These are phyloP conservation scores for Melanotaenia trifasciata DNA, from an alignment of 2,797 vertebrate genomes.

Conservation along the genomic window DNA sequence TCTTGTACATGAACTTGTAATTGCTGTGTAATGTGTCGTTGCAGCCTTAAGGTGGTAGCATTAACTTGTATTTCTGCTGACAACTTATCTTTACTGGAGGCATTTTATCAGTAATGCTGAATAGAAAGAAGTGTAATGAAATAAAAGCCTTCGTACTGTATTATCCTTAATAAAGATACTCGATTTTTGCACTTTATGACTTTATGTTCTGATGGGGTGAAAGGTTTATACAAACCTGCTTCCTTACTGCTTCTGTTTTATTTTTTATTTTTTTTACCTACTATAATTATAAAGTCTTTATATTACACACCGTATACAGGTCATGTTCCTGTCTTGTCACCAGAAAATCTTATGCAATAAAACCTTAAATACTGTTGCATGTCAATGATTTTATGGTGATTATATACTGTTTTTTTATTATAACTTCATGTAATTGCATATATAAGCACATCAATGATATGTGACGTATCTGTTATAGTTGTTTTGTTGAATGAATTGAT, in stretches of 20 bases:
- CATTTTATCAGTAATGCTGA: slow-evolving; percentile 5
- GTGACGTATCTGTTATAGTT: no score
- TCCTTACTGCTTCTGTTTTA: not conserved
- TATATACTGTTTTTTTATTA: not conserved
- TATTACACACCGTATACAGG: not conserved
- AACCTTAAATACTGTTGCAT: not conserved
- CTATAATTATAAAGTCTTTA: not conserved
- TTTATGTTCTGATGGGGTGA: slow-evolving; percentile 20
- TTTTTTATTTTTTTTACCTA: not conserved
- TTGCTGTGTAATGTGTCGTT: slow-evolving; percentile 22
- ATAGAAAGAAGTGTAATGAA: not conserved
- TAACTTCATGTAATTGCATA: not conserved
- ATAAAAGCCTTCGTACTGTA: slow-evolving; percentile 31
- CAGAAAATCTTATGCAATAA: slow-evolving; percentile 11
- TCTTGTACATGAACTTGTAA: not conserved
- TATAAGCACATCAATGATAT: no score
- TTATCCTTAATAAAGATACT: slow-evolving; percentile 51
- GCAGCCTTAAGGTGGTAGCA: slow-evolving; percentile 31
- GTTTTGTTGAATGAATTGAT: no score
- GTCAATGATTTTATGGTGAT: not conserved
- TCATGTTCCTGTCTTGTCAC: slow-evolving; percentile 14
- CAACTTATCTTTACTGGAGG: not conserved
- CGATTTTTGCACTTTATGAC: slow-evolving; percentile 59
- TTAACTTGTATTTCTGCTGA: slow-evolving; percentile 1
- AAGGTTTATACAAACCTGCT: slow-evolving; percentile 6